A percentile compares a stretch with the other conserved stretches of the same genome.
These are phyloP conservation scores for Holacanthella duospinosa DNA, from an alignment of 2,888 invertebrate genomes.

Conservation along the genomic window DNA sequence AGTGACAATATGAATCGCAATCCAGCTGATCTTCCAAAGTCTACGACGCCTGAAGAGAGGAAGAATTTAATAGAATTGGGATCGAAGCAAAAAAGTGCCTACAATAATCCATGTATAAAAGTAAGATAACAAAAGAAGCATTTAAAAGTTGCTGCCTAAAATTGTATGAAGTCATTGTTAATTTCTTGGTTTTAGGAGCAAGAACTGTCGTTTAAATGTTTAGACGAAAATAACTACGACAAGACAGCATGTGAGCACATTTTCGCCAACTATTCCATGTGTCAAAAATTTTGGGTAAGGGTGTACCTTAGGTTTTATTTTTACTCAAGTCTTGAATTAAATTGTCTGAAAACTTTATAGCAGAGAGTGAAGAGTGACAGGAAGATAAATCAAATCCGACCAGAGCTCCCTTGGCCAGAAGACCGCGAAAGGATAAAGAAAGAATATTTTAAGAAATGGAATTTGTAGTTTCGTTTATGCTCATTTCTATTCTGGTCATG, in stretches of 20 bases:
- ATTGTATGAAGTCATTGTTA: neutral
- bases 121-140: constrained; percentile 14
- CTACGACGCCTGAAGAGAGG: too few species aligned
- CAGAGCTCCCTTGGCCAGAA: constrained; percentile 57
- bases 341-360: constrained; percentile 47
- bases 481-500: neutral
- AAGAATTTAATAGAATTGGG: too few species aligned
- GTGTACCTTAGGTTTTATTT: constrained; percentile 24
- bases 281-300: constrained; percentile 71
- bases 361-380: constrained; percentile 48
- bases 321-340: neutral
- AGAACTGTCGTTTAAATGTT: constrained; percentile 58
- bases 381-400: constrained; percentile 52
- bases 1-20: too few species aligned
- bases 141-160: neutral
- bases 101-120: constrained; percentile 30
- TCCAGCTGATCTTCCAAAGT: too few species aligned
- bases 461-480: constrained; percentile 19
- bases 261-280: constrained; percentile 67
- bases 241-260: constrained; percentile 54
- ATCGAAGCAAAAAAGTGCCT: constrained; percentile 19
- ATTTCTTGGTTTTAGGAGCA: constrained; percentile 54
- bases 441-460: constrained; percentile 43
- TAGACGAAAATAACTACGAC: constrained; percentile 57
- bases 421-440: constrained; percentile 58